Percentiles rank a stretch among this genome's conserved stretches.
Evolutionary conservation across 2,888 invertebrate genomes (phyloP).

Genomic region (Folsomia manolachei): DNA sequence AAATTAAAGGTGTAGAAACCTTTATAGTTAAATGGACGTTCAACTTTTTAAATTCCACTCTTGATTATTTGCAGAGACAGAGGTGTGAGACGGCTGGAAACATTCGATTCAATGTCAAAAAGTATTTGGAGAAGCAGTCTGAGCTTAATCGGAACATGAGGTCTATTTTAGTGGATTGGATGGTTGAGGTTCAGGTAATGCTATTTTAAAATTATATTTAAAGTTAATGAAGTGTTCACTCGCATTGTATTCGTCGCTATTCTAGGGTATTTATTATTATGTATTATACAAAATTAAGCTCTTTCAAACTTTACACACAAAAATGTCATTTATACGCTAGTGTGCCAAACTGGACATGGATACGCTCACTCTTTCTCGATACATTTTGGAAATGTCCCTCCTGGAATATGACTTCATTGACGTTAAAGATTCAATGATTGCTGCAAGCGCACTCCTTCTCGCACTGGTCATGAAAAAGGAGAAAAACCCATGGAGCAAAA

Average conservation of each 20-base stretch:
- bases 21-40: no score
- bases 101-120: slow-evolving; percentile 71
- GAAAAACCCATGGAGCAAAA: slow-evolving; percentile 67
- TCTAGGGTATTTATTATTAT: slow-evolving; percentile 72
- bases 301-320: no score
- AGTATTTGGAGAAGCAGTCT: slow-evolving; percentile 78
- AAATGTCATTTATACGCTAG: slow-evolving; percentile 54
- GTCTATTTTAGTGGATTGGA: slow-evolving; percentile 93
- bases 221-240: no score
- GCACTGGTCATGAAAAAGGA: slow-evolving; percentile 81
- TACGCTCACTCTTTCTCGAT: slow-evolving; percentile 87
- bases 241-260: slow-evolving; percentile 72
- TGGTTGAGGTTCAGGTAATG: slow-evolving; percentile 85
- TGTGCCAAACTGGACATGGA: slow-evolving; percentile 85
- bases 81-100: no score
- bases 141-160: slow-evolving; percentile 84
- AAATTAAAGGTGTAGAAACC: no score
- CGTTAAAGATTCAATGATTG: slow-evolving; percentile 82
- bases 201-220: background rate
- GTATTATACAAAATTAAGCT: slow-evolving; percentile 6
- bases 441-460: slow-evolving; percentile 80
- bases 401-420: slow-evolving; percentile 83
- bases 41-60: no score
- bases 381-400: slow-evolving; percentile 85
- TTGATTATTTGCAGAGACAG: no score